Percentiles rank a stretch among this genome's conserved stretches.
Conservation (phyloP, 2,888 invertebrate genomes). For the Anthophora plumipes region DNA sequence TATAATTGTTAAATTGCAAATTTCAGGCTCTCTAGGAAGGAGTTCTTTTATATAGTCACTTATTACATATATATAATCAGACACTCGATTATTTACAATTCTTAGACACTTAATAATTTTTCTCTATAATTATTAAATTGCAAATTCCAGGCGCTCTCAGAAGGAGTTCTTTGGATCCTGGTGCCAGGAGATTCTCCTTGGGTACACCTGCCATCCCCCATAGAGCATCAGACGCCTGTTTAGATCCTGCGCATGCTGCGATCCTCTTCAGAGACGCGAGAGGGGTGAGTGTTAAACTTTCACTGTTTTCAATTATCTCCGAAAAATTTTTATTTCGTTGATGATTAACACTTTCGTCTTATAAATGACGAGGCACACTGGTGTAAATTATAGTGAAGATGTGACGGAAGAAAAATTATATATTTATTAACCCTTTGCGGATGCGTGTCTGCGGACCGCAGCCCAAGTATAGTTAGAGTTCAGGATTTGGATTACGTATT, state of each 20-base stretch:
- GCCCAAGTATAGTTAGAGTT: too few relatives aligned
- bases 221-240: constrained; percentile 91
- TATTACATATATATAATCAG: background rate
- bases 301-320: background rate
- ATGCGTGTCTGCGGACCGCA: too few relatives aligned
- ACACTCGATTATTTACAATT: constrained; percentile 51
- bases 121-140: background rate
- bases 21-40: constrained; percentile 91
- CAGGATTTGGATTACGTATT: too few relatives aligned
- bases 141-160: constrained; percentile 90
- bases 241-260: constrained; percentile 95
- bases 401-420: too few relatives aligned
- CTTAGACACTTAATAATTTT: too few relatives aligned
- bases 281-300: constrained; percentile 90
- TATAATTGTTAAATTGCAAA: constrained; percentile 1
- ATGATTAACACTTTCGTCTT: too few relatives aligned
- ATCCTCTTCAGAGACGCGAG: constrained; percentile 96
- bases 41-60: constrained; percentile 87
- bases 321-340: background rate
- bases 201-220: constrained; percentile 87
- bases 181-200: constrained; percentile 91
- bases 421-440: too few relatives aligned
- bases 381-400: too few relatives aligned
- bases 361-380: too few relatives aligned
- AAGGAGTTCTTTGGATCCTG: constrained; percentile 91